Percentiles rank a stretch among this genome's conserved stretches.
Evolutionary conservation across 2,797 vertebrate species (phyloP).

Genomic region (Aratinga solstitialis): DNA sequence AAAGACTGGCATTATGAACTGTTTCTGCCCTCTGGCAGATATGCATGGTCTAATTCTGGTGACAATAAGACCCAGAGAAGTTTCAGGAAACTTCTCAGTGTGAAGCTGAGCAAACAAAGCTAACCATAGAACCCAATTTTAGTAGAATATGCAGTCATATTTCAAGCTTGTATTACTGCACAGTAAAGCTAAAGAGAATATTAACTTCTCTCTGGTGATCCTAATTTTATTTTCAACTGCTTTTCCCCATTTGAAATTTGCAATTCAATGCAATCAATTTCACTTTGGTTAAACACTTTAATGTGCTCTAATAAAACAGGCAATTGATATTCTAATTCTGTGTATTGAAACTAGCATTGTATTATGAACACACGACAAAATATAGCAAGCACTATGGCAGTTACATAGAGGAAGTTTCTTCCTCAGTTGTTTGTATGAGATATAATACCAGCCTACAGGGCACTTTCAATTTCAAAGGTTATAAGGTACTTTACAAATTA

Average conservation of each 20-base stretch:
- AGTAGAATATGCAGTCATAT: neutral
- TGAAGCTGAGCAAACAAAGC: neutral
- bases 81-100: neutral
- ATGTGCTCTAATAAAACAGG: slow-evolving; percentile 50
- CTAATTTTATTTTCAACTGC: slow-evolving; percentile 29
- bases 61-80: neutral
- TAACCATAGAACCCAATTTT: neutral
- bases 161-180: neutral
- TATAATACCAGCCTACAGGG: neutral
- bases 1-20: neutral
- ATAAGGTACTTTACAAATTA: neutral
- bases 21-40: neutral
- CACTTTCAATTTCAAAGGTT: neutral
- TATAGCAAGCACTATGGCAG: neutral
- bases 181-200: neutral
- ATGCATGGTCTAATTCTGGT: neutral
- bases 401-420: neutral
- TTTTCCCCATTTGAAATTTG: slow-evolving; percentile 49
- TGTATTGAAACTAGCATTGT: slow-evolving; percentile 35
- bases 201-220: slow-evolving; percentile 2
- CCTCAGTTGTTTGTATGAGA: neutral
- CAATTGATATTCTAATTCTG: slow-evolving; percentile 61
- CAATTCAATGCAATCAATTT: slow-evolving; percentile 70
- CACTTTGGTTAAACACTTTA: slow-evolving; percentile 56
- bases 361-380: slow-evolving; percentile 49